Conservation (phyloP, 2,113 vertebrate species). For the Phasianus colchicus region DNA sequence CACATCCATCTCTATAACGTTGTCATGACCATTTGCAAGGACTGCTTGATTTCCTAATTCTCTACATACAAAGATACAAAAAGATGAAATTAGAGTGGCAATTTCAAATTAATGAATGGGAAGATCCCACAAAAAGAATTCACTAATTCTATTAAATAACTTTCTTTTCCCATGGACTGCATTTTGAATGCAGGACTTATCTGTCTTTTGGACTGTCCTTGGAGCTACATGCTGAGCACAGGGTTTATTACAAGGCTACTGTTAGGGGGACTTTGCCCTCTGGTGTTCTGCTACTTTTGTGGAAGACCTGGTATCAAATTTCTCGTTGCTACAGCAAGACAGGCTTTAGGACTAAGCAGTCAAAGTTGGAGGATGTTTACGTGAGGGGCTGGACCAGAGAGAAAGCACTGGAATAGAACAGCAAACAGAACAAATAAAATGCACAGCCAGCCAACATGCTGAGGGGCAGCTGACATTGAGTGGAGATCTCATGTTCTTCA, state of each 20-base stretch:
- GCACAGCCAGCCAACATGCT: neutral
- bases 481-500: neutral
- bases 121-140: constrained; percentile 25
- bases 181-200: neutral
- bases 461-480: neutral
- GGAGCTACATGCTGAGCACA: neutral
- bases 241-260: neutral
- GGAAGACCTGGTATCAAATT: constrained; percentile 8
- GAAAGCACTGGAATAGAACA: neutral
- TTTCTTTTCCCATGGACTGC: neutral
- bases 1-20: constrained; percentile 85
- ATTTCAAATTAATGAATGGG: constrained; percentile 33
- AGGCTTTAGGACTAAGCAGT: neutral
- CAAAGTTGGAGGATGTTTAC: neutral
- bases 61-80: constrained; percentile 81
- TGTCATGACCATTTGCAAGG: constrained; percentile 85
- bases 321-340: neutral
- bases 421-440: too few relatives aligned
- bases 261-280: neutral
- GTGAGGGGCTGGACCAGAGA: neutral
- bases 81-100: constrained; percentile 65
- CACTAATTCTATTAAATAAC: neutral
- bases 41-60: constrained; percentile 85
- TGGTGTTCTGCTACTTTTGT: neutral
- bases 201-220: neutral